phyloP scores from a whole-genome alignment of 2,113 vertebrate species.

The Jaculus jaculus region DNA sequence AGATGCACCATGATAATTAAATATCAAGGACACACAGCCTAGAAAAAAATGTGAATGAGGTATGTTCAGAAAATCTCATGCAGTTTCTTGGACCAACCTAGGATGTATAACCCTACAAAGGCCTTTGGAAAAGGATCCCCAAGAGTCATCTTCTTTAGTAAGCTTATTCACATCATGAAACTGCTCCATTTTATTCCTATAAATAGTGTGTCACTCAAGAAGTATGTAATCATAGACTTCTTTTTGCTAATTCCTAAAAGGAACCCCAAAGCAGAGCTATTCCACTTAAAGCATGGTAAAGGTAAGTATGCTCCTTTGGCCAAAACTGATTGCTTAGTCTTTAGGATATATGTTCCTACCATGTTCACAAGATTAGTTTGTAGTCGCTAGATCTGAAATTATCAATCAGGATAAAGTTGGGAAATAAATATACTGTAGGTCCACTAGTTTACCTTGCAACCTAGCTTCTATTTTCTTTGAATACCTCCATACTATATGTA shows the following conservation, averaged over 20 bases:
- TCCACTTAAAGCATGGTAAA: background rate
- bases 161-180: background rate
- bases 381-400: too few relatives aligned
- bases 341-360: background rate
- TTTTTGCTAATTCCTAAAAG: background rate
- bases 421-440: accelerated
- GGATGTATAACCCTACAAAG: background rate
- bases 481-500: background rate
- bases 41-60: background rate
- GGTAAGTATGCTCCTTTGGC: background rate
- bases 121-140: too few relatives aligned
- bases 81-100: background rate
- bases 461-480: background rate
- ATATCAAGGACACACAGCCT: background rate
- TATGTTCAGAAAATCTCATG: accelerated
- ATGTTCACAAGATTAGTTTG: background rate
- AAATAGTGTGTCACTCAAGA: background rate
- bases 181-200: background rate
- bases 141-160: background rate
- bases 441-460: background rate
- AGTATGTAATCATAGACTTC: background rate
- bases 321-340: background rate
- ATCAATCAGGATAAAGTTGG: too few relatives aligned
- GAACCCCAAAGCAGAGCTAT: background rate
- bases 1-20: background rate